Evolutionary conservation across 2,888 invertebrate species (phyloP), one percentile per base, ranked within the genome.

Genomic region (Mystacides longicornis): DNA sequence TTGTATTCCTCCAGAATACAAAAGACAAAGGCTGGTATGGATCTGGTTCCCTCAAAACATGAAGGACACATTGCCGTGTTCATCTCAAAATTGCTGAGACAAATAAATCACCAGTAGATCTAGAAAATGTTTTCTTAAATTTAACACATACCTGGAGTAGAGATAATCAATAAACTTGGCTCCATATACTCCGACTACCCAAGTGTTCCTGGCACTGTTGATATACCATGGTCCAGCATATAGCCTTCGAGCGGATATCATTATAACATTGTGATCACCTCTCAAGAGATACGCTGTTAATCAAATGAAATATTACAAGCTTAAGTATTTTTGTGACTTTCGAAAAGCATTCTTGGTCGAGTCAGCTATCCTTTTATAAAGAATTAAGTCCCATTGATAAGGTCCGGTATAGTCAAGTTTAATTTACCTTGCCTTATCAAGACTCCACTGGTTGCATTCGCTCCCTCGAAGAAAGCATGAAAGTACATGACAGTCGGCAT

Each of bases 171-270:
- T 73, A 63, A 83, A 78, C 62, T 68, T 66, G 0, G 80, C 83
- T 0, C 79, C 75, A 63, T 78, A 80, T 51, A 74, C 69, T 0
- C 83, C 84, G 1, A 83, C 81, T 59, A 79, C 75, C 71, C 78
- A 74, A 0, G 82, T 82, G 67, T 82, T 83, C 62, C 77, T 74
- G 1, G 72, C 68, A 0, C 76, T 75, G 0, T 77, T 79, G 63
- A 78, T 69, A 68, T 84, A 84, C 82, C 82, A 83, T 0, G 83
- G 83, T 0, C 82, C 81, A 0, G 82, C 81, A 61, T 81, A 80
- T 46, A 83, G 67, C 5, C 74, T 68, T 1, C 69, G 73, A 7
- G 82, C 81, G 64, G 82, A 79, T 51, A 83, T 69, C 64, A 82
- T 72, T 33, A 84, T 78, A 2, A 83, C 68, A 64, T 83, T 83